Conservation (phyloP, 2,113 vertebrate species). For the Platycercus adscitus region DNA sequence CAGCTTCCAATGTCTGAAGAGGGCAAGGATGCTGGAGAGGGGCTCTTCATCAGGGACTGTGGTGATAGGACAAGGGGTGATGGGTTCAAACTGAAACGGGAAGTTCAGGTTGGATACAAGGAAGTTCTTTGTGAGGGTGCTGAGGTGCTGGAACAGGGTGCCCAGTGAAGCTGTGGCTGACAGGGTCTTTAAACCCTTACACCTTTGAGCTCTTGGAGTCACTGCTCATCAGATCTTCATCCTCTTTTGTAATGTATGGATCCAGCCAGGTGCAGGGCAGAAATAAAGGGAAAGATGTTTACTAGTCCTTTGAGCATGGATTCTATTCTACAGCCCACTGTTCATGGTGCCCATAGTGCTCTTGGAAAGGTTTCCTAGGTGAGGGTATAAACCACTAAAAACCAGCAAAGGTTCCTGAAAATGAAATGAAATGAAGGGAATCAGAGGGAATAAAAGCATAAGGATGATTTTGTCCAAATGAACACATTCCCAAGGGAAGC, state of each 20-base stretch:
- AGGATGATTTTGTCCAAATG: neutral
- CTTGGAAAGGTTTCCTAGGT: neutral
- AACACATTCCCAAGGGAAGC: rapidly evolving
- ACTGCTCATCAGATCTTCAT: neutral
- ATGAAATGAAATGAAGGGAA: neutral
- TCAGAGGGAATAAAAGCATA: neutral
- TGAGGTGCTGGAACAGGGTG: neutral
- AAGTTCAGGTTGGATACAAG: neutral
- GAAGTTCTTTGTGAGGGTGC: neutral
- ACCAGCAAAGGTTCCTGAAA: neutral
- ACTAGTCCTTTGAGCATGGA: neutral
- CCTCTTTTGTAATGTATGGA: neutral
- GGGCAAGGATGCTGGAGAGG: neutral
- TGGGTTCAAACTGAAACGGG: neutral
- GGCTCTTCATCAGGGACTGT: neutral
- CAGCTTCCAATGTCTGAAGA: neutral
- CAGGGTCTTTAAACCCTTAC: neutral
- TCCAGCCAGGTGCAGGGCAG: neutral
- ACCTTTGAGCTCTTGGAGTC: neutral
- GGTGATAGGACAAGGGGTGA: neutral
- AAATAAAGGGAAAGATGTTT: neutral
- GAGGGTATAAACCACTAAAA: neutral
- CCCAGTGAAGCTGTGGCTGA: neutral
- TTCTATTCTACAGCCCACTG: neutral
- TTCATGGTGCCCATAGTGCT: neutral